A percentile compares a stretch with the other conserved stretches of the same genome.
Conservation (phyloP, 2,113 vertebrate species). For the Phoenicopterus ruber region DNA sequence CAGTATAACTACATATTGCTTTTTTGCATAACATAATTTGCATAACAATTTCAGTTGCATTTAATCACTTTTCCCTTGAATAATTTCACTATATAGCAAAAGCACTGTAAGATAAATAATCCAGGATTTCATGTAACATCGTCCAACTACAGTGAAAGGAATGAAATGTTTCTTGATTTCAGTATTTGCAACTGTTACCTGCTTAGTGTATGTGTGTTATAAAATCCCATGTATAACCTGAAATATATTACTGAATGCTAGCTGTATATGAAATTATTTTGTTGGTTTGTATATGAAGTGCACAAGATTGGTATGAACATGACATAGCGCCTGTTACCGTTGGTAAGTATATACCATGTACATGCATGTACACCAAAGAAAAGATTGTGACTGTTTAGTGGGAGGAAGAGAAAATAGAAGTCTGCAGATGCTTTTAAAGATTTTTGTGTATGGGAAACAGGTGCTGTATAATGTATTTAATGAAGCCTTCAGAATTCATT, state of each 20-base stretch:
- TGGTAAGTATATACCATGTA: neutral
- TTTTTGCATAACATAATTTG: neutral
- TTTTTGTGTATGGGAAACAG: neutral
- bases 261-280: neutral
- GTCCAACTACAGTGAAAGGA: neutral
- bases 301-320: neutral
- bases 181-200: neutral
- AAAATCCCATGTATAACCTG: neutral
- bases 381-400: neutral
- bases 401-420: neutral
- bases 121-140: neutral
- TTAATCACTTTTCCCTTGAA: neutral
- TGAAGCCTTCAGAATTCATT: neutral
- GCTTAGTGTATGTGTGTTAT: neutral
- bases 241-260: neutral
- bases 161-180: neutral
- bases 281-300: neutral
- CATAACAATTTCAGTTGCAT: neutral
- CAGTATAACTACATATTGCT: neutral
- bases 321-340: neutral
- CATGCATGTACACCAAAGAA: neutral
- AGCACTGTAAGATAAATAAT: neutral
- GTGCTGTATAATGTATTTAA: neutral
- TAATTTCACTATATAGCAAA: neutral
- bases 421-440: neutral